phyloP scores from a whole-genome alignment of 2,797 vertebrate species.

The Pyrocephalus nanus region DNA sequence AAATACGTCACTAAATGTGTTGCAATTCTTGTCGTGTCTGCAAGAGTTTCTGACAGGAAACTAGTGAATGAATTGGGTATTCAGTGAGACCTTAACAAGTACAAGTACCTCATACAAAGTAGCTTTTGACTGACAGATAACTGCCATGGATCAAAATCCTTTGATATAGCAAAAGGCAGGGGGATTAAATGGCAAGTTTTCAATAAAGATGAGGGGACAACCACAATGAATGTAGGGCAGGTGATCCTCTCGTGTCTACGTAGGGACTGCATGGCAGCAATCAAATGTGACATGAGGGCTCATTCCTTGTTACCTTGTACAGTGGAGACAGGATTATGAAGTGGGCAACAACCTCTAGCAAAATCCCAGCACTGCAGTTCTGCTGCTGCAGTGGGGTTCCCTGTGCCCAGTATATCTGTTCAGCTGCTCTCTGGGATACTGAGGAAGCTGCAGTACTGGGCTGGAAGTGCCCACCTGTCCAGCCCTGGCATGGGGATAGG shows the following conservation, averaged over 20 bases:
- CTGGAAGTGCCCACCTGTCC: accelerated
- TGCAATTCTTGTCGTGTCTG: not conserved
- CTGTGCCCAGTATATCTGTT: accelerated
- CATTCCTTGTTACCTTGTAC: not conserved
- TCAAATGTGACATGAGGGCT: not conserved
- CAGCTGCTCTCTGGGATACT: not conserved
- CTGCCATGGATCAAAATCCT: conserved; percentile 4
- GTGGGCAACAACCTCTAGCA: not conserved
- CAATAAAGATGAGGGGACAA: conserved; percentile 10
- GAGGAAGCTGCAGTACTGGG: not conserved
- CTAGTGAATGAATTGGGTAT: not conserved
- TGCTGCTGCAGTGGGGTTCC: not conserved
- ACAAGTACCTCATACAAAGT: not conserved
- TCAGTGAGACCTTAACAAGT: not conserved
- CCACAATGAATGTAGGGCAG: not conserved
- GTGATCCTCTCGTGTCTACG: not conserved
- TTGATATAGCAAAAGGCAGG: conserved; percentile 3
- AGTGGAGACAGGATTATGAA: not conserved
- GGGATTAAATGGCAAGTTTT: conserved; percentile 20
- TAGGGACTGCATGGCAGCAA: not conserved
- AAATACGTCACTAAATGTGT: not conserved
- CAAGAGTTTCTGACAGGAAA: not conserved
- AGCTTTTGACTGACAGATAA: conserved; percentile 4
- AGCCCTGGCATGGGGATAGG: not conserved
- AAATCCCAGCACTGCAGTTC: not conserved